These are phyloP conservation scores for Drosophila nebulosa DNA, from an alignment of 1,140 invertebrate genomes.

Conservation along the genomic window DNA sequence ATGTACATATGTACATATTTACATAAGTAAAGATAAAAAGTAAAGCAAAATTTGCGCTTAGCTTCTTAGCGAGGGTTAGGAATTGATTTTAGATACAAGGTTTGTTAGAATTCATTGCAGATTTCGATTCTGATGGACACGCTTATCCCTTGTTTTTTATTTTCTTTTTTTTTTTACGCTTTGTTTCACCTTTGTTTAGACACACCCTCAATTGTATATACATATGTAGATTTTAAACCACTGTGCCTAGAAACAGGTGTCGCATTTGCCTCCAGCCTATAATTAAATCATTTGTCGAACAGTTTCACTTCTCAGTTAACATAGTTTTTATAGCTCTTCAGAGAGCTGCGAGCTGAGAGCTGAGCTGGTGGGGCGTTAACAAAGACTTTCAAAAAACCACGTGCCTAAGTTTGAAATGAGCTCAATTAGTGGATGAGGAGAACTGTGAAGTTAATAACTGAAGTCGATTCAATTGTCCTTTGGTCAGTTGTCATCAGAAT, in stretches of 20 bases:
- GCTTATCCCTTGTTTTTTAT: too few relatives aligned
- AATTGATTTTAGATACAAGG: too few relatives aligned
- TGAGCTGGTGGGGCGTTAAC: background rate
- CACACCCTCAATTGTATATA: too few relatives aligned
- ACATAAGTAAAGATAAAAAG: too few relatives aligned
- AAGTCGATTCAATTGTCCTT: background rate
- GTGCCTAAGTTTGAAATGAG: slow-evolving; percentile 34
- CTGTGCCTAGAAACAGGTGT: slow-evolving; percentile 9
- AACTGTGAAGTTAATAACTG: background rate
- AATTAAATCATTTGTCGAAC: slow-evolving; percentile 56
- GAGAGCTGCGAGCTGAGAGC: background rate
- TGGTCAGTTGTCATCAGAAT: slow-evolving; percentile 30
- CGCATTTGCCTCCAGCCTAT: slow-evolving; percentile 22
- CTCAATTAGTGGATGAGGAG: slow-evolving; percentile 31
- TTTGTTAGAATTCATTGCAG: too few relatives aligned
- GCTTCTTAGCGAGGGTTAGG: too few relatives aligned
- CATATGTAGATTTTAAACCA: slow-evolving; percentile 25
- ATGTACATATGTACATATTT: too few relatives aligned
- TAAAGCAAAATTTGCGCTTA: too few relatives aligned
- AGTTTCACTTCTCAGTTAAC: slow-evolving; percentile 19
- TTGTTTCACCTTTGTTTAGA: background rate
- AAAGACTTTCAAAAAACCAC: slow-evolving; percentile 34
- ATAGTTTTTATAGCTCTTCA: slow-evolving; percentile 20
- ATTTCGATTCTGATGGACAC: too few relatives aligned
- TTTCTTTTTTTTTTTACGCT: too few relatives aligned